These are phyloP conservation scores for Anguilla anguilla DNA, from an alignment of 2,797 vertebrate species.

Conservation along the genomic window DNA sequence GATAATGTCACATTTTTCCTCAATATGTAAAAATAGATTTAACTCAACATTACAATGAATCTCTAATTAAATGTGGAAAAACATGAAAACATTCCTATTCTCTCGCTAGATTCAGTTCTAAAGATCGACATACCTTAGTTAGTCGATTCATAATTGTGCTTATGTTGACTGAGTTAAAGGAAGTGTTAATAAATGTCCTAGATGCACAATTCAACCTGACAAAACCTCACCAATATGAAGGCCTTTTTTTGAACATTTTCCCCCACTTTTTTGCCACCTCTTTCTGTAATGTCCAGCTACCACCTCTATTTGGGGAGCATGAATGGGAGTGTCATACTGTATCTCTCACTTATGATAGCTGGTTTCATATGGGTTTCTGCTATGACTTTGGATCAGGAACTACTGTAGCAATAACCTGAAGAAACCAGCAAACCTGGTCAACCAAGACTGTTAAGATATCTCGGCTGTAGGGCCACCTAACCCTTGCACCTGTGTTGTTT, in stretches of 20 bases:
- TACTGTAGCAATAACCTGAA: too few relatives aligned
- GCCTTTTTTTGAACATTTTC: neutral
- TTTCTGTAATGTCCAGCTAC: too few relatives aligned
- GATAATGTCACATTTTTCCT: neutral
- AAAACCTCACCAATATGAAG: neutral
- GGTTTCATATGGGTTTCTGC: neutral
- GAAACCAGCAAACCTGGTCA: too few relatives aligned
- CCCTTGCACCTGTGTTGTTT: neutral
- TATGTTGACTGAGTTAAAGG: neutral
- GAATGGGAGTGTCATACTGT: too few relatives aligned
- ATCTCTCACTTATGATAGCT: neutral
- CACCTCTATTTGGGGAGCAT: too few relatives aligned
- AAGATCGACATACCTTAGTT: neutral
- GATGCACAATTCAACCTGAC: neutral
- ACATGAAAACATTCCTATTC: neutral
- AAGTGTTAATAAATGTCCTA: neutral
- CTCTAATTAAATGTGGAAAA: neutral
- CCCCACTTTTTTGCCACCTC: too few relatives aligned
- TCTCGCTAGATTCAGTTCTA: neutral
- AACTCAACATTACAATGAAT: neutral
- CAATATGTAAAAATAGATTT: neutral
- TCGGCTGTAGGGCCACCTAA: neutral
- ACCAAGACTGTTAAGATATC: neutral
- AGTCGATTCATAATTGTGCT: neutral
- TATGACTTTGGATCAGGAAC: too few relatives aligned